Evolutionary conservation across 2,113 vertebrate genomes (phyloP), one percentile per base, ranked within the genome.

Genomic region (Trichechus manatus): DNA sequence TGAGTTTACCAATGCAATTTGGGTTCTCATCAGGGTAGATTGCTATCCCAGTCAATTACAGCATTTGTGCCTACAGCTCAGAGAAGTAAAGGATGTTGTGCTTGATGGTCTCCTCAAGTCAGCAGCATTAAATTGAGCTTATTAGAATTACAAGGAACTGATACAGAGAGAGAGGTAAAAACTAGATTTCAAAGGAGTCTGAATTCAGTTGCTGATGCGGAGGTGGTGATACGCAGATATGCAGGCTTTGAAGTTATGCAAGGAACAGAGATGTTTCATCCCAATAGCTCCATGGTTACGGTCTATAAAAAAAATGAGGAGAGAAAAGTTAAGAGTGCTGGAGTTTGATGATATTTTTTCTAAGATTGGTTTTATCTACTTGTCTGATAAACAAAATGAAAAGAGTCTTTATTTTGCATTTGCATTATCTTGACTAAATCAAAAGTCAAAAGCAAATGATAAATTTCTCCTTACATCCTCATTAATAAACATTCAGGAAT

Each of bases 221-320:
- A 94, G 93, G 83, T 72, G 91, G 83, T 84, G 75, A 81, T 36
- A 39, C n/a, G 74, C 53, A 95, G 89, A 79, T 44, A 50, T 36
- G 50, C 78, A 72, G 66, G 80, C 95, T 91, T 25, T 63, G 96
- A 94, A 87, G 93, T 89, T 63, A 9, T 61, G 86, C 56, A 31
- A 81, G 42, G 83, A 94, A 87, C 59, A 63, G 93, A 80, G 44
- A 89, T 56, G 31, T 72, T 80, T 84, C 87, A 84, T 95, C 84
- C 44, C 59, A 94, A 63, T 33, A 96, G 97, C 93, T 53, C 96
- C 97, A 97, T 97, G 97, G 97, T 95, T 97, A 98, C 97, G 0
- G 25, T 87, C 93, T 97, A 90, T 89, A 97, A 97, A 98, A 98
- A 97, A 95, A 96, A 97, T 89, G 81, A 95, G 77, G 88, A 84